A percentile compares a stretch with the other conserved stretches of the same genome.
Conservation (phyloP, 37 sponge, comb jelly and placozoan genomes). For the Aplysina aerophoba region DNA sequence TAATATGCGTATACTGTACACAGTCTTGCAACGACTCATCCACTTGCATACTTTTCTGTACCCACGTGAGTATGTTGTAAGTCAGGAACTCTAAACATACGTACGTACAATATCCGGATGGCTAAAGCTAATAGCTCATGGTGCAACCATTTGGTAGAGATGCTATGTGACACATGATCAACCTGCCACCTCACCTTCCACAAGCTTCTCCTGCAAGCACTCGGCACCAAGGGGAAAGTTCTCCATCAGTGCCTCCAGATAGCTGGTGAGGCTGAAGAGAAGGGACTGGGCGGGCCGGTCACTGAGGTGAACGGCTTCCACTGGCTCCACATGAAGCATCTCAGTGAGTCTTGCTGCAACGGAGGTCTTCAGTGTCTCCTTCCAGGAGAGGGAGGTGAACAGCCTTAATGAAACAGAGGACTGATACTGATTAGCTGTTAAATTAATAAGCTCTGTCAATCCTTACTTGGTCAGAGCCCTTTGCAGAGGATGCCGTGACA, state of each 20-base stretch:
- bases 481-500: constrained; percentile 65
- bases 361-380: neutral
- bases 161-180: no score
- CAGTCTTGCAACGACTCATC: no score
- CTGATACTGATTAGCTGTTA: no score
- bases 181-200: constrained; percentile 16
- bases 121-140: no score
- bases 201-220: constrained; percentile 30
- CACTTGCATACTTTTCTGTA: no score
- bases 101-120: no score
- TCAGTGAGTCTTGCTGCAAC: neutral
- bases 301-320: neutral
- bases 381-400: neutral
- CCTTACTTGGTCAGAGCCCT: constrained; percentile 54
- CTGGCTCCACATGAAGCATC: neutral
- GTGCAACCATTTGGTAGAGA: no score
- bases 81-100: no score
- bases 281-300: neutral
- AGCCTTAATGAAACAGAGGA: neutral
- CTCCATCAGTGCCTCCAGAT: constrained; percentile 57
- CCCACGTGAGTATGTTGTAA: no score
- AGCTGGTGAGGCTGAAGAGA: constrained; percentile 15
- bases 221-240: constrained; percentile 46
- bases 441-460: no score
- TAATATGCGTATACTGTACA: no score